A percentile compares a stretch with the other conserved stretches of the same genome.
These are phyloP conservation scores for Luffia ferchaultella DNA, from an alignment of 2,888 invertebrate genomes.

Conservation along the genomic window DNA sequence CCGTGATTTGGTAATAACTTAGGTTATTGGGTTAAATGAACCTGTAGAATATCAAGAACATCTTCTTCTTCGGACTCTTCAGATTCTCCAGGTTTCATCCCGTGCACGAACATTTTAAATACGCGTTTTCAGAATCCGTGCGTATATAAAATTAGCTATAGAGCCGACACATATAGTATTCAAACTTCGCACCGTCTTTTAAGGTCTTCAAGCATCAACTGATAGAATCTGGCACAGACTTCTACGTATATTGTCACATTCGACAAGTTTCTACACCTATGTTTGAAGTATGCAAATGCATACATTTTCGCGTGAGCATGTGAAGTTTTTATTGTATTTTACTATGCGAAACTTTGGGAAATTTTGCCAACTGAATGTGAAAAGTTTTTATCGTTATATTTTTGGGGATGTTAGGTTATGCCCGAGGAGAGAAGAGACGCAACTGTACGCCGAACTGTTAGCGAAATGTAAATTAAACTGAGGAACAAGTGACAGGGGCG, in stretches of 20 bases:
- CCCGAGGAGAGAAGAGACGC: conserved; percentile 22
- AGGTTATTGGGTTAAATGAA: conserved; percentile 29
- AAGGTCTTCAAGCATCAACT: background rate
- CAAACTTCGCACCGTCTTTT: background rate
- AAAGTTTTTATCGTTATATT: background rate
- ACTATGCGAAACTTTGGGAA: background rate
- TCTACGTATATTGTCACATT: conserved; percentile 22
- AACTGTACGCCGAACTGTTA: conserved; percentile 28
- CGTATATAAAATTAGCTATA: background rate
- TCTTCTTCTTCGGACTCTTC: conserved; percentile 69
- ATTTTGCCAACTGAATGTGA: background rate
- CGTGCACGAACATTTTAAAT: conserved; percentile 64
- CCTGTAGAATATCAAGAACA: conserved; percentile 57
- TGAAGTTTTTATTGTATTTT: background rate
- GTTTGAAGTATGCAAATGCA: background rate
- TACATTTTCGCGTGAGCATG: background rate
- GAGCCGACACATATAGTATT: background rate
- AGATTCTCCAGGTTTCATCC: conserved; percentile 60
- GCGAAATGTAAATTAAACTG: conserved; percentile 55
- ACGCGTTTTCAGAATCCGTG: background rate
- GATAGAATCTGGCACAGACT: conserved; percentile 11
- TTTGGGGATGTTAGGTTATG: conserved; percentile 3
- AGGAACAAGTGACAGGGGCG: conserved; percentile 34
- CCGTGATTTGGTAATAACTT: background rate
- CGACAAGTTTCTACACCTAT: background rate